These are phyloP conservation scores for Fragum whitleyi DNA, from an alignment of 2,888 invertebrate genomes.

Conservation along the genomic window DNA sequence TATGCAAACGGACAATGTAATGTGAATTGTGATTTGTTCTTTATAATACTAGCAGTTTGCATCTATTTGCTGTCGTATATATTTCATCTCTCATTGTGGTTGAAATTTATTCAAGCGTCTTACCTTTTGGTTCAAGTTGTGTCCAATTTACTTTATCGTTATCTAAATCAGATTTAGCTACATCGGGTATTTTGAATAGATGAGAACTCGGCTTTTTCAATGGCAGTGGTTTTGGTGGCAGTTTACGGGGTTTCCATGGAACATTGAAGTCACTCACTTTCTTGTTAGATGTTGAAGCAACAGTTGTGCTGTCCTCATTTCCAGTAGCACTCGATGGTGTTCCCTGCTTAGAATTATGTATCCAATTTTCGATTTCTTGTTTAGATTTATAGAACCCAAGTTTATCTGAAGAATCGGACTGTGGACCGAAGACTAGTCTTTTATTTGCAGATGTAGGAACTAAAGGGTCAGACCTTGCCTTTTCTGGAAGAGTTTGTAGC, in stretches of 20 bases:
- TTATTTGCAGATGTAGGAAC: background rate
- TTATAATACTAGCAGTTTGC: too few relatives aligned
- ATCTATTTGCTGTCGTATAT: too few relatives aligned
- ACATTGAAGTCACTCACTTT: background rate
- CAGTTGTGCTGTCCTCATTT: background rate
- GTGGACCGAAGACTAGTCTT: background rate
- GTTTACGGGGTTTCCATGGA: background rate
- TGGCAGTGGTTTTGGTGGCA: background rate
- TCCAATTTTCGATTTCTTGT: conserved; percentile 2
- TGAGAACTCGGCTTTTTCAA: conserved; percentile 10
- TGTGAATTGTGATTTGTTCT: too few relatives aligned
- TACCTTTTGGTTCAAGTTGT: background rate
- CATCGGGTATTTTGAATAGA: background rate
- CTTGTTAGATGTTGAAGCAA: background rate
- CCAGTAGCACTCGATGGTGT: background rate
- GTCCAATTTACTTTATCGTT: background rate
- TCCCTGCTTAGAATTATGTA: background rate
- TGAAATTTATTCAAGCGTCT: too few relatives aligned
- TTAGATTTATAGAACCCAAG: background rate
- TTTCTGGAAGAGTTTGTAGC: background rate
- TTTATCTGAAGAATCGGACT: background rate
- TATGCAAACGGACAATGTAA: too few relatives aligned
- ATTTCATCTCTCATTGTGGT: too few relatives aligned
- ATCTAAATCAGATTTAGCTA: background rate
- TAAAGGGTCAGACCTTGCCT: background rate